phyloP scores from a whole-genome alignment of 2,888 invertebrate genomes.

The Pantelozetes paolii region DNA sequence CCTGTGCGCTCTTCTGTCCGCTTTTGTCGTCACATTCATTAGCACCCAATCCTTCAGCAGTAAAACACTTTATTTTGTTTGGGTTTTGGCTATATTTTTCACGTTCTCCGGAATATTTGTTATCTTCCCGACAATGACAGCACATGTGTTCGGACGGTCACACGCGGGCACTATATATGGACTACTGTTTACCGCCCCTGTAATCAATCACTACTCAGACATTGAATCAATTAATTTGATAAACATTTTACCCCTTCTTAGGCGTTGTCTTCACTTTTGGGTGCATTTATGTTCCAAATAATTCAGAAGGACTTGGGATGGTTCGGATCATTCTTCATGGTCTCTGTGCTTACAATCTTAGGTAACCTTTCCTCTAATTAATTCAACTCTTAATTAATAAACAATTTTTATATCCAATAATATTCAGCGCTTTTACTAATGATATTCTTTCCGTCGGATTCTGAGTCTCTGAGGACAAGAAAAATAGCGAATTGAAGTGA shows the following conservation, averaged over 20 bases:
- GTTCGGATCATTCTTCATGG: slow-evolving; percentile 51
- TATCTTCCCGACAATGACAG: slow-evolving; percentile 52
- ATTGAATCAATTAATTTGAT: no score
- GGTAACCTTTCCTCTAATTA: not conserved
- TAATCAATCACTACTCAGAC: no score
- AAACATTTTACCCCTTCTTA: slow-evolving; percentile 42
- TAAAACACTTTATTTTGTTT: slow-evolving; percentile 50
- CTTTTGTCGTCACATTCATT: slow-evolving; percentile 48
- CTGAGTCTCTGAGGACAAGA: not conserved
- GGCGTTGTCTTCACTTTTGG: slow-evolving; percentile 48
- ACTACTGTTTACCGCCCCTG: slow-evolving; percentile 50
- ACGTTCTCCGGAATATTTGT: slow-evolving; percentile 52
- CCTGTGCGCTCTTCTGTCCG: slow-evolving; percentile 45
- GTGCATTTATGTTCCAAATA: slow-evolving; percentile 48
- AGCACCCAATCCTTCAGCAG: slow-evolving; percentile 46
- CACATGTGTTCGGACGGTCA: slow-evolving; percentile 52
- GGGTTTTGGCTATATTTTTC: slow-evolving; percentile 52
- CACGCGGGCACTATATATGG: slow-evolving; percentile 52
- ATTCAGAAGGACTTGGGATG: slow-evolving; percentile 50
- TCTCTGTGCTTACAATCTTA: slow-evolving; percentile 32
- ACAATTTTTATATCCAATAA: not conserved
- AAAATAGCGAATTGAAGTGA: not conserved
- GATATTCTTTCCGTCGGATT: not conserved
- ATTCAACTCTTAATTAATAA: not conserved
- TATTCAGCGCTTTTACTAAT: not conserved